Percentiles rank a stretch among this genome's conserved stretches.
Conservation (phyloP, 2,113 vertebrate species). For the Pungitius pungitius region DNA sequence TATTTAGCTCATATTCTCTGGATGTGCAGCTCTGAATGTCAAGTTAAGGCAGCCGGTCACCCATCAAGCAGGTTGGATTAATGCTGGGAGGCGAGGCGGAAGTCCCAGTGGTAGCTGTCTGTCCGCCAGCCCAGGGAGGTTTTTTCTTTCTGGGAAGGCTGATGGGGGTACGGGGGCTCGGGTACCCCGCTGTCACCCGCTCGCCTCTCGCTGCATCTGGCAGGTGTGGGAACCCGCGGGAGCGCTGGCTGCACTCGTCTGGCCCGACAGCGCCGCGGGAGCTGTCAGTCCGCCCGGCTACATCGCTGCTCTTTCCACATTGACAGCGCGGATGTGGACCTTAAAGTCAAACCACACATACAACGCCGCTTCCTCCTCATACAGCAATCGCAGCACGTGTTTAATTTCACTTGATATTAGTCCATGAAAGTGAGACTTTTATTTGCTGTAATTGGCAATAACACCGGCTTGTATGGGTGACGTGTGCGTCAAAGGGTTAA, state of each 20-base stretch:
- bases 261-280: slow-evolving; percentile 49
- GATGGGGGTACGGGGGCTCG: slow-evolving; percentile 32
- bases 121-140: slow-evolving; percentile 41
- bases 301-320: slow-evolving; percentile 45
- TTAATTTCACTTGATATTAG: neutral
- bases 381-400: neutral
- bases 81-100: slow-evolving; percentile 53
- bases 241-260: slow-evolving; percentile 53
- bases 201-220: slow-evolving; percentile 58
- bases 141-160: slow-evolving; percentile 49
- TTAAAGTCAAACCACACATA: slow-evolving; percentile 49
- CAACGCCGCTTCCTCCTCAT: neutral
- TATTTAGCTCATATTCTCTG: slow-evolving; percentile 59
- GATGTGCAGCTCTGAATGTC: slow-evolving; percentile 64
- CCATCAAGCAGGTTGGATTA: slow-evolving; percentile 68
- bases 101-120: slow-evolving; percentile 66
- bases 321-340: slow-evolving; percentile 30
- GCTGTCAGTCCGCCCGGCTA: slow-evolving; percentile 61
- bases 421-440: neutral
- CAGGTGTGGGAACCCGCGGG: slow-evolving; percentile 66
- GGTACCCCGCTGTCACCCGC: slow-evolving; percentile 49
- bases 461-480: neutral
- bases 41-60: slow-evolving; percentile 61
- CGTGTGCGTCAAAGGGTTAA: neutral
- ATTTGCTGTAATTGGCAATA: neutral